Base-by-base conservation (phyloP, 92 coral and sea anemone genomes). In the Micromussa lordhowensis region DNA sequence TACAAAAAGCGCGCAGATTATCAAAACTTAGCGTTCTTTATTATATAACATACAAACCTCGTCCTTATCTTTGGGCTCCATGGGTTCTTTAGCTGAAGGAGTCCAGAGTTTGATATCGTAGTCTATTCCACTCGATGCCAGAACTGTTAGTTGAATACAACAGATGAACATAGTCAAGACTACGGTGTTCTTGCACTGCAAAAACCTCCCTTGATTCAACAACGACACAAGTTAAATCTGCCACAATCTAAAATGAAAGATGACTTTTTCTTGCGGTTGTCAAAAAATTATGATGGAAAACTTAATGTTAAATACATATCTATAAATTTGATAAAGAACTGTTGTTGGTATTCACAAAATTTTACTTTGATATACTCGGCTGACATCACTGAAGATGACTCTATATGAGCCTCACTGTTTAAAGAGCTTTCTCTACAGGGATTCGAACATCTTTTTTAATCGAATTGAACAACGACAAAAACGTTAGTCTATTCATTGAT, bases 121-220 rank as follows among this genome's bases (percentile, higher is more conserved):
- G 58, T 97, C 99, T 34, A 97, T 97, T 19, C 99, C 99, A 89
- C 99, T 97, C 16, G 99, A 96, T 22, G 99, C 99, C 75, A 97
- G 89, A 57, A 97, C 99, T 97, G 74, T 4, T 44, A 44, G 51
- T 44, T 44, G 8, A 35, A 77, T 19, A 66, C 28, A 24, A 82
- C 38, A n/a, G 29, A 19, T 3, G 13, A 44, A 61, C 40, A 24
- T 2, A 68, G 10, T n/a, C 73, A 28, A n/a, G 8, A 8, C 10
- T 7, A 44, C 4, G 38, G 38, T 36, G 38, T 36, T 36, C 2
- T 5, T 36, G 38, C 38, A 36, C 38, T 5, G 38, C 38, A 36
- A 36, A 66, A 66, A 36, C 29, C 78, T 31, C 16, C 78, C 38
- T 36, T 36, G 38, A 36, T 36, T 36, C 38, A 36, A 36, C 38